These are phyloP conservation scores for Mystacornis crossleyi DNA, from an alignment of 2,113 vertebrate genomes.

Conservation along the genomic window DNA sequence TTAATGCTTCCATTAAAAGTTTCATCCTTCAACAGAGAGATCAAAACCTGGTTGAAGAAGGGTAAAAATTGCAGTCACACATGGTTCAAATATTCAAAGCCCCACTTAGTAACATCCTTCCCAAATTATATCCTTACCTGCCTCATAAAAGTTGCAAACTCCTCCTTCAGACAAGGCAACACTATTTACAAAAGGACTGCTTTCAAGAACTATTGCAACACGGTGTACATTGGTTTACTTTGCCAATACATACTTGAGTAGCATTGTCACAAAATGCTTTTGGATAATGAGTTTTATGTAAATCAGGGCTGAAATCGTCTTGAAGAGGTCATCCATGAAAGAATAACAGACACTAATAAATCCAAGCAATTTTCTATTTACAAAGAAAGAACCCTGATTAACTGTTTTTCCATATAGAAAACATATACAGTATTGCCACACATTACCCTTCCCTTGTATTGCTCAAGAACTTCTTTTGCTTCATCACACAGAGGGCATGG, in stretches of 20 bases:
- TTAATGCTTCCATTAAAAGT: not conserved
- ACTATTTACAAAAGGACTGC: not conserved
- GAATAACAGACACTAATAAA: conserved; percentile 1
- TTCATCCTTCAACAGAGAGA: not conserved
- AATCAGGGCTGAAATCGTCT: conserved; percentile 35
- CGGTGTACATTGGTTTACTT: not conserved
- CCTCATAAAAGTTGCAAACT: not conserved
- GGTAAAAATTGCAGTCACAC: not conserved
- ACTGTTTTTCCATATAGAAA: not conserved
- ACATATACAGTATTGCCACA: not conserved
- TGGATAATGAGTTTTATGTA: conserved; percentile 63
- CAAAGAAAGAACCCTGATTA: conserved; percentile 12
- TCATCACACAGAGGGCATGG: conserved; percentile 86
- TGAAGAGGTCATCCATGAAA: conserved; percentile 1
- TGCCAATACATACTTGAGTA: not conserved
- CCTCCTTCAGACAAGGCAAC: not conserved
- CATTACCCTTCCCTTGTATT: conserved; percentile 81
- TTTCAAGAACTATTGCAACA: not conserved
- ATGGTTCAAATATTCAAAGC: not conserved
- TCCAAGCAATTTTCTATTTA: conserved; percentile 11
- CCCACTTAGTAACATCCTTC: not conserved
- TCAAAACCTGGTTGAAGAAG: not conserved
- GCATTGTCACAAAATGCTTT: conserved; percentile 21
- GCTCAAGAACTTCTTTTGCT: conserved; percentile 83
- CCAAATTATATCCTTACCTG: not conserved